Evolutionary conservation across 2,113 vertebrate species (phyloP), one percentile per base, ranked within the genome.

Genomic region (Pygoscelis adeliae): DNA sequence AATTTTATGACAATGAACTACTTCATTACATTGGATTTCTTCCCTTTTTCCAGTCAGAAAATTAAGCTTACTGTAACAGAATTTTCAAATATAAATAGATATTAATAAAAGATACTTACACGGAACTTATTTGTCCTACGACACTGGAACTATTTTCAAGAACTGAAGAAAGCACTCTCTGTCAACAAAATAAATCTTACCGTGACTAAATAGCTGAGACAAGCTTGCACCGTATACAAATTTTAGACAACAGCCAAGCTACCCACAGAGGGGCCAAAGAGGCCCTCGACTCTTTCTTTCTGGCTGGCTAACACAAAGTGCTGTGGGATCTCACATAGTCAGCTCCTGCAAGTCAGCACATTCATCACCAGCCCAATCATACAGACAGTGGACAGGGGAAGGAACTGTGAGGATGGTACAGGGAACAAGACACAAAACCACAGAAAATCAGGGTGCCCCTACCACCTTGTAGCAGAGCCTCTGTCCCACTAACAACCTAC

Each of bases 21-120:
- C 66, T 72, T 44, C 23, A 32, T 71, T 63, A 62, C 21, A 73
- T 1, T 53, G 22, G 3, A 25, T 56, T 90, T 70, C 15, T 87
- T 61, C 29, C 21, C 18, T 26, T 91, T 79, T 89, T 50, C 42
- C 16, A 78, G 47, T 42, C 38, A 86, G 44, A 87, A 93, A 84
- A 66, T 38, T 40, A 79, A 82, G 32, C 18, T 82, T 85, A 36
- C 34, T 62, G 11, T 42, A 85, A 76, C 10, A 56, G 6, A 34
- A 12, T 61, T 89, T 89, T 78, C 26, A 76, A 61, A 61, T 36
- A 77, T 22, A 72, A 83, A 38, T 19, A 70, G 5, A 3, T 9
- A 84, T 82, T 53, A 52, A 71, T 55, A 73, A 92, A 82, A 61
- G 18, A 87, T 91, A 98, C 98, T 98, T 94, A 98, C 98, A 30